Base-by-base conservation (phyloP, 2,113 vertebrate species). In the Bubo scandiacus region DNA sequence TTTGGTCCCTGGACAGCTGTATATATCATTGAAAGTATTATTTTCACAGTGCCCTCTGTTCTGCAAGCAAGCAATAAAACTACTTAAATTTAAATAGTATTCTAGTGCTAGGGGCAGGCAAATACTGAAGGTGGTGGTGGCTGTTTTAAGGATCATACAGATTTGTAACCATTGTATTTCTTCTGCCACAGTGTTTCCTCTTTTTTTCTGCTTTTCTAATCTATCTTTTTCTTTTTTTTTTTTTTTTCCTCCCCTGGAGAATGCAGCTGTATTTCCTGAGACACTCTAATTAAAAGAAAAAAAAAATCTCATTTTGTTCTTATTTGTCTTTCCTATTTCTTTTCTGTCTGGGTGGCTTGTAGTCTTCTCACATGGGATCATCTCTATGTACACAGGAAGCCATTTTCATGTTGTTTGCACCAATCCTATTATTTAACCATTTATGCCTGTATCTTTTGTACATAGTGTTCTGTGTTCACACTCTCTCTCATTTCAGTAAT, bases 391-490 rank as follows among this genome's bases (percentile, higher is more conserved):
- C 12, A 32, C 42, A 66, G 43, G 27, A 40, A 79, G 11, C 6
- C 36, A 42, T 80, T 96, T 96, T 45, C 62, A 88, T 16, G 27
- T 83, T 79, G 49, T 61, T 88, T 80, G 19, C 54, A 77, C 34
- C 6, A 73, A 70, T 90, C 66, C 86, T 96, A 54, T 73, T 84
- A 91, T 95, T 94, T 86, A 88, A 66, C 12, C 57, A 77, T 93
- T 95, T 88, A 36, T 94, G 25, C 30, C 43, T 54, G 25, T 90
- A 38, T 73, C 70, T 92, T 88, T 94, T 86, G 70, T 87, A 54
- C 22, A 12, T 3, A 16, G 34, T 45, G 21, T 70, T 95, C 70
- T 80, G 34, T 72, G 30, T 82, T 86, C 87, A 54, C 36, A 75
- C 8, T 51, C 62, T 80, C 52, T 91, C 68, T 94, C 94, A 92